Evolutionary conservation across 2,113 vertebrate genomes (phyloP).

Genomic region (Casuarius casuarius): DNA sequence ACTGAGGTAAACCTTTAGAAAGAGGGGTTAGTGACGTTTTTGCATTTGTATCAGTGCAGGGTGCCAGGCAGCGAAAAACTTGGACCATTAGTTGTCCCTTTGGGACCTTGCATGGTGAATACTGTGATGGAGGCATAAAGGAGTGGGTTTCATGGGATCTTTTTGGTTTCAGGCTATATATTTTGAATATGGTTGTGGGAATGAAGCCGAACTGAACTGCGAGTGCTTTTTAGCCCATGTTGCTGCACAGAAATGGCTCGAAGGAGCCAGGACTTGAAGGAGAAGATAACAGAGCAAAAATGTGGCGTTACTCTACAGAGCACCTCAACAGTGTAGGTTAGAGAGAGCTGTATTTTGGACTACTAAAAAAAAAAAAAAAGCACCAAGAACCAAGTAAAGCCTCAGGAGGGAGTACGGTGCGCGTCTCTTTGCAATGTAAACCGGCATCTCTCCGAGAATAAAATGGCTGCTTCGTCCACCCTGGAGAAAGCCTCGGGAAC

Average conservation of each 20-base stretch:
- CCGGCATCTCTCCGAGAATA: not conserved
- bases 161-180: not conserved
- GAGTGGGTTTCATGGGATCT: not conserved
- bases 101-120: fast-evolving
- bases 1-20: fast-evolving
- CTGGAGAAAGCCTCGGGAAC: not conserved
- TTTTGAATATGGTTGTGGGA: not conserved
- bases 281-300: not conserved
- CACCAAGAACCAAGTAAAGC: not conserved
- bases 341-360: not conserved
- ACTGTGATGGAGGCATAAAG: not conserved
- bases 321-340: fast-evolving
- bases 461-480: not conserved
- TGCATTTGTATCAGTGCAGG: fast-evolving
- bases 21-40: not conserved
- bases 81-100: not conserved
- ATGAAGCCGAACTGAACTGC: not conserved
- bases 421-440: fast-evolving
- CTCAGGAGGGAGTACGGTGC: not conserved
- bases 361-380: not conserved
- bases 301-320: not conserved
- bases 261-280: too few relatives aligned
- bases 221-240: not conserved
- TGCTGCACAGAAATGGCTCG: not conserved
- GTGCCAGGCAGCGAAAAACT: fast-evolving